Base-by-base conservation (phyloP, 2,113 vertebrate species). In the Melozone crissalis region DNA sequence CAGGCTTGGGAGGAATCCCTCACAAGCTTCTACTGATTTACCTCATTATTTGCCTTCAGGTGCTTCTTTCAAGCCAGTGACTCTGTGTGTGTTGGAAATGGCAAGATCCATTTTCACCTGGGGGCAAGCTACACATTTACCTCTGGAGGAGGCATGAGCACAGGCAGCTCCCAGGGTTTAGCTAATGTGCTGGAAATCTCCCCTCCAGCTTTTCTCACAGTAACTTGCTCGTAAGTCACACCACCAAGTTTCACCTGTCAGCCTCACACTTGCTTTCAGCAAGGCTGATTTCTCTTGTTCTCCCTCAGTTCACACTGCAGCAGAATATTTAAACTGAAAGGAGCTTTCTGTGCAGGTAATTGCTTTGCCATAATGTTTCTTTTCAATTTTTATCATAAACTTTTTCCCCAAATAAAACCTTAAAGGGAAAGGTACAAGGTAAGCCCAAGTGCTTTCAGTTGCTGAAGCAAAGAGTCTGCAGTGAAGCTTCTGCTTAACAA, bases 141-240 rank as follows among this genome's bases (percentile, higher is more conserved):
- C 59, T 86, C 59, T 4, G 4, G 72, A 80, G 55, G 33, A 72
- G 30, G 41, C 43, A 15, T 5, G n/a, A 41, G 61, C 66, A 46
- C 26, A 43, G 78, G 62, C 75, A 80, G 54, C 24, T 89, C 63
- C 86, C 35, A 9, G 23, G 82, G 72, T 31, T 85, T 68, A 67
- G 72, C 35, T 74, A 71, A 90, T 63, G 68, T 90, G 79, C 79
- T 90, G 88, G 47, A 93, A 94, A 90, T 92, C 65, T 93, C 30
- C 79, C 67, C 67, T 88, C 63, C 79, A 74, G 85, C 68, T 93
- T 90, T 86, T 47, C 75, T 90, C 75, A 28, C 1, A 2, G 13
- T 9, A 54, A 23, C 41, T 76, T 46, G 37, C 58, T 88, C 76
- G 8, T 18, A 27, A 85, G 46, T 83, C 35, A 51, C 46, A 69